These are phyloP conservation scores for Nysson spinosus DNA, from an alignment of 2,888 invertebrate species.

Conservation along the genomic window DNA sequence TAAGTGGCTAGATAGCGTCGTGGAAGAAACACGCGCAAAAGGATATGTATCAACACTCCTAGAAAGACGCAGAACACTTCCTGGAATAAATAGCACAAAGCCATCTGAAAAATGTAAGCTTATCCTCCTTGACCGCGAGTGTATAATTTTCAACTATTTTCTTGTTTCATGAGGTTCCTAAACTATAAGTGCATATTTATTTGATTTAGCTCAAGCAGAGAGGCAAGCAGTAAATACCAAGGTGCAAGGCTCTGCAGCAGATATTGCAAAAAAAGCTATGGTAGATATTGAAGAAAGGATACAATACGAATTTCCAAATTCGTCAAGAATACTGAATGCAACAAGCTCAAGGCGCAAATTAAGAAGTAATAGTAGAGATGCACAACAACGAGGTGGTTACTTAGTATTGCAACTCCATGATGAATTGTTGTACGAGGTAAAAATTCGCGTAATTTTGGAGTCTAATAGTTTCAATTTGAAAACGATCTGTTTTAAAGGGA, in stretches of 20 bases:
- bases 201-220: constrained; percentile 83
- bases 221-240: constrained; percentile 97
- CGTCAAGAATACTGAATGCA: constrained; percentile 60
- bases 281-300: constrained; percentile 84
- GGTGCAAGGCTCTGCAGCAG: constrained; percentile 98
- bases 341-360: constrained; percentile 57
- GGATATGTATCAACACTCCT: constrained; percentile 92
- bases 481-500: no score
- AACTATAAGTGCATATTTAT: no score
- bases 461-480: no score
- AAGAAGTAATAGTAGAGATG: constrained; percentile 59
- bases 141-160: no score
- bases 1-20: constrained; percentile 80
- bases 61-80: constrained; percentile 88
- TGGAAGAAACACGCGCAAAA: constrained; percentile 83
- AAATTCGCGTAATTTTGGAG: no score
- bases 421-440: constrained; percentile 94
- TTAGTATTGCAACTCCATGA: constrained; percentile 96
- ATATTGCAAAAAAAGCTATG: constrained; percentile 95
- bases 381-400: constrained; percentile 78
- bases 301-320: constrained; percentile 75
- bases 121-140: no score
- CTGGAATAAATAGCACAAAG: constrained; percentile 84
- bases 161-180: no score
- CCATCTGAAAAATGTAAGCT: constrained; percentile 81